Evolutionary conservation across 2,113 vertebrate genomes (phyloP).

Genomic region (Aphyosemion australe): DNA sequence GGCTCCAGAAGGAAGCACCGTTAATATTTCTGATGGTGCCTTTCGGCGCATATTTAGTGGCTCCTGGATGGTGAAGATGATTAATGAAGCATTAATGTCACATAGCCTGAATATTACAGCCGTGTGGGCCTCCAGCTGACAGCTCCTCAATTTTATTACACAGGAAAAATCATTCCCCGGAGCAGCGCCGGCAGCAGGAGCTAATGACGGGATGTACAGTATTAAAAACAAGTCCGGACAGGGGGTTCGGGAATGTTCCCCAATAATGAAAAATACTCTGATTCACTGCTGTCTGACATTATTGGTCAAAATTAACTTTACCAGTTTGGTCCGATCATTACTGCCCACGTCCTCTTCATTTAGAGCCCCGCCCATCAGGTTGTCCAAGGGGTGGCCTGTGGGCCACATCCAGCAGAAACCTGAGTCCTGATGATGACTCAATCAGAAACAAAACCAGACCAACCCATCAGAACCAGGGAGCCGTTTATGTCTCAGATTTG

Average conservation of each 20-base stretch:
- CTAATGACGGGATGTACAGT: conserved; percentile 34
- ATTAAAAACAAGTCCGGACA: conserved; percentile 20
- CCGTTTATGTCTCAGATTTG: too few species aligned
- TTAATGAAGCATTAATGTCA: neutral
- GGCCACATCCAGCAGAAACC: too few species aligned
- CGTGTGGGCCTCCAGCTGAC: neutral
- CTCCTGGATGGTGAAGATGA: neutral
- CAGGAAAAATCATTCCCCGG: conserved; percentile 50
- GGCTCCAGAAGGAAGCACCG: too few species aligned
- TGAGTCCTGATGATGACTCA: too few species aligned
- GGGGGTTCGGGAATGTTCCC: conserved; percentile 22
- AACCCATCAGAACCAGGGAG: too few species aligned
- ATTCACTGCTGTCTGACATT: neutral
- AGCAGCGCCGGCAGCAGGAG: conserved; percentile 68
- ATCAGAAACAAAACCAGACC: too few species aligned
- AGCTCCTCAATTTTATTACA: conserved; percentile 3
- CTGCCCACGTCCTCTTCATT: neutral
- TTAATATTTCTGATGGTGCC: too few species aligned
- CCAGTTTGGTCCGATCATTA: conserved; percentile 10
- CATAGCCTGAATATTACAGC: neutral
- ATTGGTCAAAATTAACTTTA: conserved; percentile 11
- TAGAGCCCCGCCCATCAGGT: too few species aligned
- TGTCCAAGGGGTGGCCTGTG: too few species aligned
- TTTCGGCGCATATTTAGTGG: too few species aligned
- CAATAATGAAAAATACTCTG: neutral